Percentiles rank a stretch among this genome's conserved stretches.
These are phyloP conservation scores for Acanthurus tractus DNA, from an alignment of 2,797 vertebrate genomes.

Conservation along the genomic window DNA sequence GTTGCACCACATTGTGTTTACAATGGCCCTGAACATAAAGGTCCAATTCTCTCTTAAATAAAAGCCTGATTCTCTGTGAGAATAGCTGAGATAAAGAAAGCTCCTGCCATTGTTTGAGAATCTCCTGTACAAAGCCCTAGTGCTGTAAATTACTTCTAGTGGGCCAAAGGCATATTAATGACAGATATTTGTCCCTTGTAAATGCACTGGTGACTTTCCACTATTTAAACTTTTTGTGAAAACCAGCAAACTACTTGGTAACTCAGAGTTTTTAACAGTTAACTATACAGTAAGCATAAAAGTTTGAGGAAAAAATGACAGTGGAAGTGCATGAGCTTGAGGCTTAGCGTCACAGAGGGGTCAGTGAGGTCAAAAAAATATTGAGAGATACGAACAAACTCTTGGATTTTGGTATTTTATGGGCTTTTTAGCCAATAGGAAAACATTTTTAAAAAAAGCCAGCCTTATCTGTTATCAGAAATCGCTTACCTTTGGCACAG, in stretches of 20 bases:
- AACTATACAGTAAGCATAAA: neutral
- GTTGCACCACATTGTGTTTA: no score
- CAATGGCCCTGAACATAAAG: no score
- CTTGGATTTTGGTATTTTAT: neutral
- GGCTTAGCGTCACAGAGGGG: neutral
- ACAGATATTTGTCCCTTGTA: neutral
- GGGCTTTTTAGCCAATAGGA: neutral
- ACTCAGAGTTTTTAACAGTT: neutral
- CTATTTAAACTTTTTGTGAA: neutral
- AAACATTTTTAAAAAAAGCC: neutral
- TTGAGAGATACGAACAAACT: neutral
- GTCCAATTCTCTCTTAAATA: no score
- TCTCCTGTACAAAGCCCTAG: neutral
- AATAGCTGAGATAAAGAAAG: neutral
- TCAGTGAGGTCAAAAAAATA: neutral
- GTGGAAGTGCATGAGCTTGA: neutral
- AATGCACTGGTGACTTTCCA: neutral
- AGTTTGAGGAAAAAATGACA: neutral
- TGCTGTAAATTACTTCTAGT: neutral
- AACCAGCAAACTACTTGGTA: neutral
- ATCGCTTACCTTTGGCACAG: conserved; percentile 93
- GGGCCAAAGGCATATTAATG: neutral
- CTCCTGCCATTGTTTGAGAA: neutral
- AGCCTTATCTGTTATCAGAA: conserved; percentile 10
- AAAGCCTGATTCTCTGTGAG: neutral